These are phyloP conservation scores for Ectemnius cavifrons DNA, from an alignment of 2,888 invertebrate species.

Conservation along the genomic window DNA sequence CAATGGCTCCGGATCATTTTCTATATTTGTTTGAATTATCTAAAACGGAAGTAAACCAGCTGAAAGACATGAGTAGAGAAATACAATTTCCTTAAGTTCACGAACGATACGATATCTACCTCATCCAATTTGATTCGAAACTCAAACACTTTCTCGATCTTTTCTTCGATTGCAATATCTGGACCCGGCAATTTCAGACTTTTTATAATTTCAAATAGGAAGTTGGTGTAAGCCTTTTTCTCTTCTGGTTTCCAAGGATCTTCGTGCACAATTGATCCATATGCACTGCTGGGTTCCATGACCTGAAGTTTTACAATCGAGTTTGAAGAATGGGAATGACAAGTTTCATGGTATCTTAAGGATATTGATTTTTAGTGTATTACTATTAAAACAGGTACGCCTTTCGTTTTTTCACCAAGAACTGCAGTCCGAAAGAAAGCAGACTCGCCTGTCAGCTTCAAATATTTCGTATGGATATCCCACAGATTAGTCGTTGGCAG, in stretches of 20 bases:
- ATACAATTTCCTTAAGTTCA: neutral
- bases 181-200: neutral
- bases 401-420: neutral
- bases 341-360: too few species aligned
- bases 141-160: neutral
- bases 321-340: too few species aligned
- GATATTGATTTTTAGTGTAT: too few species aligned
- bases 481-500: neutral
- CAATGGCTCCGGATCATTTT: too few species aligned
- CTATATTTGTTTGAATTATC: too few species aligned
- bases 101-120: neutral
- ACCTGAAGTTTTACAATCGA: too few species aligned
- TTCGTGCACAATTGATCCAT: neutral
- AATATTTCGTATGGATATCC: neutral
- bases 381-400: too few species aligned
- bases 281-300: neutral
- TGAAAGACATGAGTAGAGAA: neutral
- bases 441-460: neutral
- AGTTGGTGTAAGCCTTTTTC: neutral
- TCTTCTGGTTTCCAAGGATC: neutral
- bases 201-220: neutral
- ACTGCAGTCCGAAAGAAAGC: neutral
- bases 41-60: too few species aligned
- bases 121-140: neutral
- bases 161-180: neutral